Base-by-base conservation (phyloP, 2,113 vertebrate genomes). In the Siniperca chuatsi region DNA sequence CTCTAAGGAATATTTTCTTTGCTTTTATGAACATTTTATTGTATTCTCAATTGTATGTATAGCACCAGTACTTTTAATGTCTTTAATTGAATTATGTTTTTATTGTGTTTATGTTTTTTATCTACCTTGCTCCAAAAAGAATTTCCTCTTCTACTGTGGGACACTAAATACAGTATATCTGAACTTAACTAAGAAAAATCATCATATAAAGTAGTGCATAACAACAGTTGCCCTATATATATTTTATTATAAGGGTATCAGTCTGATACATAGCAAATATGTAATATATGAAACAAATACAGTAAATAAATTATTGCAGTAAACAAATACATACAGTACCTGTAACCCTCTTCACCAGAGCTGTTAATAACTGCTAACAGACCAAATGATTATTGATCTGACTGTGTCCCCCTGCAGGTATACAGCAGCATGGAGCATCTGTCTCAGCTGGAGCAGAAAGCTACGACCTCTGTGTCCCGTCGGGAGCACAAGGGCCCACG, bases 371-470 rank as follows among this genome's bases (percentile, higher is more conserved):
- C 78, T 13, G 5, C 37, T 60, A 50, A 71, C 44, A 66, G 37
- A 35, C 23, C 25, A 57, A 73, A 78, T 74, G 13, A 66, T 73
- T 71, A 70, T 87, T 74, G 65, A 73, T 68, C 67, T 16, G 58
- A 61, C 74, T 66, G 65, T 81, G 50, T 61, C 33, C 73, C 70
- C n/a, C 73, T 84, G 81, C 88, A 98, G 97, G 97, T 98, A 23
- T 98, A 98, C 81, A 98, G 97, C 93, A 98, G 97, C 74, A 97
- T 98, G 97, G 97, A 98, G 81, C 97, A 98, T 69, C 92, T 98
- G 52, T 97, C 97, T 15, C 97, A 98, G 86, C 96, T 97, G 37
- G 97, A 98, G 81, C 96, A 97, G 87, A 98, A 98, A 91, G 94
- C 96, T 11, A 91, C 97, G 0, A 89, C 94, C 0, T 93, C 95